Base-by-base conservation (phyloP, 2,797 vertebrate species). In the Hylomyscus alleni region DNA sequence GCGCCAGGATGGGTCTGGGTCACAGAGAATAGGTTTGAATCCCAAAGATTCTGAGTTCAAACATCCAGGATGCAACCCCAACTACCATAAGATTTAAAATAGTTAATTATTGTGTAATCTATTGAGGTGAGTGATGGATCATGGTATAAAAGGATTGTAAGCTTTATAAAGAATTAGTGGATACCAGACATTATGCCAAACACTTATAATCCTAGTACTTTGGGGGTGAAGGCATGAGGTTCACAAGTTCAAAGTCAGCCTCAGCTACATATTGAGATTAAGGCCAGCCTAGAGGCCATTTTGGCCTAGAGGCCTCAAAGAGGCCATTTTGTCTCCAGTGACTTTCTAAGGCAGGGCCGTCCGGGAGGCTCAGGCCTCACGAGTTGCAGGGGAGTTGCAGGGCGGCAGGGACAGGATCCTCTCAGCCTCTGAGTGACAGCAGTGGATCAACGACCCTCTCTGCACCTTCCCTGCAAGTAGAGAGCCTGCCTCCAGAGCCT, bases 1-100 rank as follows among this genome's bases (percentile, higher is more conserved):
- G 72, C 2, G 29, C n/a, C 72, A 37, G 47, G 11, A 3, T 3
- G 7, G 8, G 0, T 19, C 9, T 0, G 0, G 50, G 20, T 90
- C 56, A 31, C 29, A 58, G 29, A 34, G 3, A 72, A 34, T 7
- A 37, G 58, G 37, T 9, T 76, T 76, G 52, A 62, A 80, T 17
- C n/a, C 75, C 62, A 72, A 47, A 44, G 13, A 20, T 17, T 52
- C 91, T 58, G 44, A 73, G 7, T 26, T 29, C 34, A 8, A 5
- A 44, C 40, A 19, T 52, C 52, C n/a, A 73, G 52, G 40, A 29
- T 13, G 10, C 20, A 72, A 31, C 12, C 56, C 37, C 22, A 37
- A 34, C 14, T 56, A 82, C 31, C 0, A 10, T 7, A 62, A 60
- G 67, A 56, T 47, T 78, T 73, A 10, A 77, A 83, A 84, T 62